These are phyloP conservation scores for Mycteria americana DNA, from an alignment of 2,797 vertebrate genomes.

Conservation along the genomic window DNA sequence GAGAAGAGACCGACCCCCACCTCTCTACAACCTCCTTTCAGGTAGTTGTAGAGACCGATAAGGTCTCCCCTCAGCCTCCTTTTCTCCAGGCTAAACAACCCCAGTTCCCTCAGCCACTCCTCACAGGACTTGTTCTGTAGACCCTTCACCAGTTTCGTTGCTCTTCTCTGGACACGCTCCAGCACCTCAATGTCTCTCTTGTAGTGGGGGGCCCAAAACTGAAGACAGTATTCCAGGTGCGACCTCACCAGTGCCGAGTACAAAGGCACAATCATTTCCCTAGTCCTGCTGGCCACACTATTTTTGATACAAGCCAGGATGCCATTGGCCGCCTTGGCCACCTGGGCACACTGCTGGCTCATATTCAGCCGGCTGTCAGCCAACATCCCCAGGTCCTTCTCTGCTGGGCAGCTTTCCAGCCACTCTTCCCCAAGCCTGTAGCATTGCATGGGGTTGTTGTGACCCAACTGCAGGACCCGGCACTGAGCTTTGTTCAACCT, in stretches of 20 bases:
- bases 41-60: neutral
- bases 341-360: neutral
- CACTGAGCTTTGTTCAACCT: neutral
- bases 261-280: accelerated
- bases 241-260: accelerated
- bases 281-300: neutral
- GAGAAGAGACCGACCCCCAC: neutral
- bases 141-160: neutral
- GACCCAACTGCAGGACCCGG: accelerated
- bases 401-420: accelerated
- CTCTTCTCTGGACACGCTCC: neutral
- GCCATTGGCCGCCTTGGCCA: neutral
- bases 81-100: neutral
- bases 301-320: neutral
- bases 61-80: neutral
- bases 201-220: neutral
- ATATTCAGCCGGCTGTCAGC: accelerated
- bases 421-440: neutral
- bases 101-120: neutral
- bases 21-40: neutral
- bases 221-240: accelerated
- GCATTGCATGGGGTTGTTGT: accelerated
- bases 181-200: neutral
- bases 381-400: neutral
- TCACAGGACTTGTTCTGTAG: too few relatives aligned